A percentile compares a stretch with the other conserved stretches of the same genome.
Conservation (phyloP, 2,797 vertebrate species). For the Scleropages formosus region DNA sequence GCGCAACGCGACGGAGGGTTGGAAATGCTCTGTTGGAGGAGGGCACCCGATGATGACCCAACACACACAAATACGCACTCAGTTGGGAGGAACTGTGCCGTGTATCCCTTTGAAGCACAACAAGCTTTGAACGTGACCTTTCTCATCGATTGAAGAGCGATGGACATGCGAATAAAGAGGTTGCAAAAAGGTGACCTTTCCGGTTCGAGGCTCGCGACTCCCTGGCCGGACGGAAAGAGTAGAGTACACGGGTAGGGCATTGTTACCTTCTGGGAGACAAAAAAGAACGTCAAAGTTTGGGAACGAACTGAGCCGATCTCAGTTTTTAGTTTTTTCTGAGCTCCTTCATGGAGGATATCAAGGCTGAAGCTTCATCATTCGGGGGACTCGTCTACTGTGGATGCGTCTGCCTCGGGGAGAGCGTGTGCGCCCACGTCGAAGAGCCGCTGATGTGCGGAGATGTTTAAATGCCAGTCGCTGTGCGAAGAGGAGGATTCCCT, state of each 20-base stretch:
- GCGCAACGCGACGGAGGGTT: too few relatives aligned
- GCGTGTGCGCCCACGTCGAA: not conserved
- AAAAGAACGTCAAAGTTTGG: not conserved
- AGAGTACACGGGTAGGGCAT: not conserved
- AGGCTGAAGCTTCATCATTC: not conserved
- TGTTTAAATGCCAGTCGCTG: not conserved
- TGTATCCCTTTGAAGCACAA: conserved; percentile 46
- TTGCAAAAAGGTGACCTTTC: conserved; percentile 31
- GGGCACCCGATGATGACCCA: too few relatives aligned
- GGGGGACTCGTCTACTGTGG: not conserved
- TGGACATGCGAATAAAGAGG: conserved; percentile 26
- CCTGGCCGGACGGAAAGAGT: not conserved
- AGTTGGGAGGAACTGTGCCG: conserved; percentile 14
- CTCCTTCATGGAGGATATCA: not conserved
- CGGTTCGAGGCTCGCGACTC: not conserved
- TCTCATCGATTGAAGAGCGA: conserved; percentile 35
- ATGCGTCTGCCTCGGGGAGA: not conserved
- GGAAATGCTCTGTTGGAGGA: too few relatives aligned
- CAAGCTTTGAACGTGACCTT: conserved; percentile 53
- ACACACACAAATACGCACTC: not conserved
- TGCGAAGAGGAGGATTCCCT: not conserved
- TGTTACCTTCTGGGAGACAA: conserved; percentile 8
- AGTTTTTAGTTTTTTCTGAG: not conserved
- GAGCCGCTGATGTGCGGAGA: not conserved
- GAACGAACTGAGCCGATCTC: not conserved